Evolutionary conservation across 2,113 vertebrate genomes (phyloP).

Genomic region (Protobothrops mucrosquamatus): DNA sequence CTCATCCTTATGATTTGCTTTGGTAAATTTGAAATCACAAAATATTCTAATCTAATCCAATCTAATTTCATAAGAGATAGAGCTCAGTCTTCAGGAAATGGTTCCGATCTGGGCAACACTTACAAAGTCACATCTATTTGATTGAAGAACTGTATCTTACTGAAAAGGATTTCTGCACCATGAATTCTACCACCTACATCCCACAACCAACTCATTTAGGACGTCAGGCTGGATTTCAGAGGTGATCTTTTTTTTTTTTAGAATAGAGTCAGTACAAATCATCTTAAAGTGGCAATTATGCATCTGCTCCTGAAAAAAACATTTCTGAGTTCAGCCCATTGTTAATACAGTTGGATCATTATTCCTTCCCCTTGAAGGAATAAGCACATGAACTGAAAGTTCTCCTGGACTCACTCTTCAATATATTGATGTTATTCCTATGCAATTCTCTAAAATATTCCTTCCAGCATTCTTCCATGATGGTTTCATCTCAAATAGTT

Average conservation of each 20-base stretch:
- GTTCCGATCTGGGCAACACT: not conserved
- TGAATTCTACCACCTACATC: not conserved
- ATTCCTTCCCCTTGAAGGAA: not conserved
- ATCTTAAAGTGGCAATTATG: not conserved
- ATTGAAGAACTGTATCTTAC: not conserved
- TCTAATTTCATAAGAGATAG: not conserved
- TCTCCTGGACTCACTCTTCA: not conserved
- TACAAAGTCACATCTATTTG: not conserved
- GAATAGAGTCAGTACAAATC: not conserved
- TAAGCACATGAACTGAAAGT: not conserved
- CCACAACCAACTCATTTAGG: not conserved
- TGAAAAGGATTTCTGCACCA: not conserved
- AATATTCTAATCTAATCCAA: not conserved
- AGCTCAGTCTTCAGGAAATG: not conserved
- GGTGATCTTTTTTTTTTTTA: not conserved
- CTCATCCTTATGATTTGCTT: conserved; percentile 32
- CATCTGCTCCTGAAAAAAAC: not conserved
- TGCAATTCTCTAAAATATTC: not conserved
- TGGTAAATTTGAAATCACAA: not conserved
- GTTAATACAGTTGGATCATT: not conserved
- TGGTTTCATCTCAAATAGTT: not conserved
- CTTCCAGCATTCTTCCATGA: not conserved
- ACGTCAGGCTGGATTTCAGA: not conserved
- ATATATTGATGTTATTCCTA: not conserved
- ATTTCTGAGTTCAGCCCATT: not conserved